Evolutionary conservation across 1,140 invertebrate species (phyloP).

Genomic region (Neodiprion virginianus): DNA sequence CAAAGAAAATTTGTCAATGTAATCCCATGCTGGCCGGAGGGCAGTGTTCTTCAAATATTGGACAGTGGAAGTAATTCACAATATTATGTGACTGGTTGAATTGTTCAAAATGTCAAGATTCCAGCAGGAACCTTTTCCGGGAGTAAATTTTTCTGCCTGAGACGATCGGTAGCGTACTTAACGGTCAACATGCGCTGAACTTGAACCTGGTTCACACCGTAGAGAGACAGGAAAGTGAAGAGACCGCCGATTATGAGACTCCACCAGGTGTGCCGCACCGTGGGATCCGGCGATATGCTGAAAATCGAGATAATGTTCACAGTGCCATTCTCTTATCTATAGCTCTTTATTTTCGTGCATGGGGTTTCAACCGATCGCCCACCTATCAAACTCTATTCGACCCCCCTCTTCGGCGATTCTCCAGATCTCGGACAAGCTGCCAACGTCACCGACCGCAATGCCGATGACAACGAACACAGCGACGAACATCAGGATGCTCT

Average conservation of each 20-base stretch:
- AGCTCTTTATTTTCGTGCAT: slow-evolving; percentile 8
- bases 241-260: slow-evolving; percentile 76
- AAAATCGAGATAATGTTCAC: slow-evolving; percentile 26
- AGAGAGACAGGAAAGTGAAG: slow-evolving; percentile 79
- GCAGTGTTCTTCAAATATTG: too few relatives aligned
- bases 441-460: slow-evolving; percentile 69
- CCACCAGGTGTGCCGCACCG: slow-evolving; percentile 77
- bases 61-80: background rate
- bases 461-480: slow-evolving; percentile 79
- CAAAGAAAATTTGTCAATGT: too few relatives aligned
- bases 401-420: slow-evolving; percentile 68
- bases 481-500: slow-evolving; percentile 79
- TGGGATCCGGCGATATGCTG: slow-evolving; percentile 73
- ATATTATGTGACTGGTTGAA: background rate
- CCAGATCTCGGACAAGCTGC: slow-evolving; percentile 72
- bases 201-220: slow-evolving; percentile 86
- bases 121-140: background rate
- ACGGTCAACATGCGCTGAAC: slow-evolving; percentile 86
- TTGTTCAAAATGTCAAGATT: background rate
- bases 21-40: too few relatives aligned
- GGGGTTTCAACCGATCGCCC: slow-evolving; percentile 38
- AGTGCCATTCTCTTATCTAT: background rate
- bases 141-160: too few relatives aligned
- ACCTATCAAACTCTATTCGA: slow-evolving; percentile 76
- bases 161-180: slow-evolving; percentile 52